Percentiles rank a stretch among this genome's conserved stretches.
Conservation (phyloP, 2,888 invertebrate genomes). For the Carterocephalus palaemon region DNA sequence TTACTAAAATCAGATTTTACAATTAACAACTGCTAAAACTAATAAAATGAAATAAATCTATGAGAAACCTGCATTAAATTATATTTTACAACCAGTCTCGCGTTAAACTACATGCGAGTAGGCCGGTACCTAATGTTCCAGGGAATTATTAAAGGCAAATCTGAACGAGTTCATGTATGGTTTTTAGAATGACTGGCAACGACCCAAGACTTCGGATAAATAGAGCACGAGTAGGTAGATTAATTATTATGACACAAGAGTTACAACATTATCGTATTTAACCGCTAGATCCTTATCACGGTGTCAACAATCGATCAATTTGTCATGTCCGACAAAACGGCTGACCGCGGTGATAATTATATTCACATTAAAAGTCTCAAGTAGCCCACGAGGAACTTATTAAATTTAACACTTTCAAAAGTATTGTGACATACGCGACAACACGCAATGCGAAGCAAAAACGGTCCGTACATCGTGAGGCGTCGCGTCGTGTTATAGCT, state of each 20-base stretch:
- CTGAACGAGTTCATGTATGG: slow-evolving; percentile 59
- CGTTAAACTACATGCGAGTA: slow-evolving; percentile 1
- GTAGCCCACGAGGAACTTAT: slow-evolving; percentile 8
- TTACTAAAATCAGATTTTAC: no score
- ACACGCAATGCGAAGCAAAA: slow-evolving; percentile 20
- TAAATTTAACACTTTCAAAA: slow-evolving; percentile 16
- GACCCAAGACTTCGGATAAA: slow-evolving; percentile 59
- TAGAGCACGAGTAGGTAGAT: slow-evolving; percentile 65
- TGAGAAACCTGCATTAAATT: no score
- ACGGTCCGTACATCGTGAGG: slow-evolving; percentile 13
- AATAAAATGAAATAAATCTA: no score
- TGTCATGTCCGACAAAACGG: slow-evolving; percentile 35
- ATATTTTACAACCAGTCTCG: no score
- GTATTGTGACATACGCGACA: slow-evolving; percentile 17
- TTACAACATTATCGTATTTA: slow-evolving; percentile 48
- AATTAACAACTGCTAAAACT: no score
- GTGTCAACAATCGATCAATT: slow-evolving; percentile 49
- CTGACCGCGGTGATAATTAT: slow-evolving; percentile 15
- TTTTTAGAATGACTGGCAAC: slow-evolving; percentile 65
- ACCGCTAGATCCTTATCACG: slow-evolving; percentile 50
- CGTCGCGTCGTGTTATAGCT: slow-evolving; percentile 7
- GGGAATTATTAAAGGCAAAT: slow-evolving; percentile 42
- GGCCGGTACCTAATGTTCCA: slow-evolving; percentile 15
- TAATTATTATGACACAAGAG: slow-evolving; percentile 66
- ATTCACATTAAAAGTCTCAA: slow-evolving; percentile 11